Evolutionary conservation across 2,113 vertebrate species (phyloP).

Genomic region (Girardinichthys multiradiatus): DNA sequence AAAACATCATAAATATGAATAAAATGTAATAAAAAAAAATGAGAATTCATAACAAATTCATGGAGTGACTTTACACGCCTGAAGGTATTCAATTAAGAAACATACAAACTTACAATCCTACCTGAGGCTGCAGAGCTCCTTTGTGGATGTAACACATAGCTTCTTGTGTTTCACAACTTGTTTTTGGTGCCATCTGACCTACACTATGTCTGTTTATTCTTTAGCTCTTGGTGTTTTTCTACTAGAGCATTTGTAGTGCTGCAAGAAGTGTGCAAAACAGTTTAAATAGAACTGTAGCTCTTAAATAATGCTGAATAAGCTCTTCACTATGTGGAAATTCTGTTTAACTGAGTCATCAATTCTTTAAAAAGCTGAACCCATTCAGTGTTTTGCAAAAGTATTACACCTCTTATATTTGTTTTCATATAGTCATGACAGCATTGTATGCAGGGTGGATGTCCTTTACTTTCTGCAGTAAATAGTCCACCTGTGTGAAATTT

Average conservation of each 20-base stretch:
- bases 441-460: no score
- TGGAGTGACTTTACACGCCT: slow-evolving; percentile 15
- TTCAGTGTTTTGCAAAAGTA: no score
- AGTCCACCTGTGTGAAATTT: no score
- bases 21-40: slow-evolving; percentile 19
- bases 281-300: neutral
- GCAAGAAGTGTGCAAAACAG: neutral
- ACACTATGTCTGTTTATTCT: neutral
- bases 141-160: neutral
- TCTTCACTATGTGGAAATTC: neutral
- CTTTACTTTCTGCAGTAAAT: no score
- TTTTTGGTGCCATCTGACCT: slow-evolving; percentile 5
- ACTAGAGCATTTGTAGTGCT: neutral
- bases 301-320: neutral
- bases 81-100: slow-evolving; percentile 19
- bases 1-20: slow-evolving; percentile 48
- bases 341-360: neutral
- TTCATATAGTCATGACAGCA: no score
- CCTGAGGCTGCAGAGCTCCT: neutral
- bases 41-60: slow-evolving; percentile 32
- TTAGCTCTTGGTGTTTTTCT: neutral
- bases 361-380: no score
- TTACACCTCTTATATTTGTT: no score
- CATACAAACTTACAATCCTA: slow-evolving; percentile 9
- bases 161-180: slow-evolving; percentile 10